phyloP scores from a whole-genome alignment of 2,113 vertebrate species.

The Halichoerus grypus region DNA sequence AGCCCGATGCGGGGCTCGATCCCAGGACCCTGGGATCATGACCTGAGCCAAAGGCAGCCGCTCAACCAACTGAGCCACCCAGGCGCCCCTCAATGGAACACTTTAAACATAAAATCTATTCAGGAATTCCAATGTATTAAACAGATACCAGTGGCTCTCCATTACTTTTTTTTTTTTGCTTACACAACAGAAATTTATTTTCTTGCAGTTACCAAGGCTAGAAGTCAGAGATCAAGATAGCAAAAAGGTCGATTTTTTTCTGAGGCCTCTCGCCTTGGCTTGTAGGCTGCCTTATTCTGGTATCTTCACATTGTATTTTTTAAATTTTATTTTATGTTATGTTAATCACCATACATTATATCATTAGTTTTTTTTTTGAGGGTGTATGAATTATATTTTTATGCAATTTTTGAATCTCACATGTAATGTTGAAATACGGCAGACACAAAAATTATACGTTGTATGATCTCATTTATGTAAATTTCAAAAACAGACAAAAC shows the following conservation, averaged over 20 bases:
- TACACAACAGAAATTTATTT: background rate
- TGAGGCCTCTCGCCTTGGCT: background rate
- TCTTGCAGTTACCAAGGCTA: background rate
- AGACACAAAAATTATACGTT: too few relatives aligned
- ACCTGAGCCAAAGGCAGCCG: too few relatives aligned
- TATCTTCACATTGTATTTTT: background rate
- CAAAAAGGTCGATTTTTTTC: background rate
- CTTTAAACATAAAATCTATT: background rate
- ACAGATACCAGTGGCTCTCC: background rate
- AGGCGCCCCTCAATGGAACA: background rate
- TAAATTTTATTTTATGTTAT: too few relatives aligned
- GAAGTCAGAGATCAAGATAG: background rate
- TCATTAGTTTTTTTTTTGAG: background rate
- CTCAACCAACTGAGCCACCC: too few relatives aligned
- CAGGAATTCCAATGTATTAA: background rate
- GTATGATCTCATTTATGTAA: background rate
- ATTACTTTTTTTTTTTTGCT: background rate
- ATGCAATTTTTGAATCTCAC: background rate
- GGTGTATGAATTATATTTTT: background rate
- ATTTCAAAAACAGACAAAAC: background rate
- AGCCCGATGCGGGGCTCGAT: too few relatives aligned
- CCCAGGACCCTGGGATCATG: too few relatives aligned
- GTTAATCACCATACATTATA: too few relatives aligned
- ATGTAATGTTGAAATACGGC: too few relatives aligned
- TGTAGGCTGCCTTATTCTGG: background rate